A percentile compares a stretch with the other conserved stretches of the same genome.
Evolutionary conservation across 2,113 vertebrate genomes (phyloP).

Genomic region (Colinus virginianus): DNA sequence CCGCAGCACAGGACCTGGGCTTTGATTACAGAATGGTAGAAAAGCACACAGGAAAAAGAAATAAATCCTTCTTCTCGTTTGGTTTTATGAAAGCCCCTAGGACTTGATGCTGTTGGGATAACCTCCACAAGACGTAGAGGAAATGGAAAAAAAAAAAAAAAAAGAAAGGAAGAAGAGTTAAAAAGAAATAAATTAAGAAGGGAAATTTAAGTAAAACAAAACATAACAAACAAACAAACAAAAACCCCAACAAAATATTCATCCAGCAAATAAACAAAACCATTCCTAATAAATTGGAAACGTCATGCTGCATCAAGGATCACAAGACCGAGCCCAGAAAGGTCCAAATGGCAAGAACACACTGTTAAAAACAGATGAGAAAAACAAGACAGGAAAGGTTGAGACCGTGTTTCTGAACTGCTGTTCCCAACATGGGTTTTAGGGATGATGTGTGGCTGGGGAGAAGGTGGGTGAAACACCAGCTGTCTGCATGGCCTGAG

Average conservation of each 20-base stretch:
- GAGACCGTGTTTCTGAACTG: conserved; percentile 34
- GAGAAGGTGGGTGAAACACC: neutral
- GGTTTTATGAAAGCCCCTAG: neutral
- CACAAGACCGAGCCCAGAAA: conserved; percentile 56
- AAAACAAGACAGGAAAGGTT: conserved; percentile 52
- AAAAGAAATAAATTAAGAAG: neutral
- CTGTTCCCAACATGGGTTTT: neutral
- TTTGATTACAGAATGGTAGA: neutral
- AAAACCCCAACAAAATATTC: neutral
- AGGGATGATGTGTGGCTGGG: conserved; percentile 2
- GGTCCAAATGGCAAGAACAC: conserved; percentile 64
- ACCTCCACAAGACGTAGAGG: conserved; percentile 22
- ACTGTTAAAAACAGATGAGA: conserved; percentile 68
- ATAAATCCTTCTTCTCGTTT: neutral
- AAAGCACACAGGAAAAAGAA: neutral
- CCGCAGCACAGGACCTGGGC: neutral
- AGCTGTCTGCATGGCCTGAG: neutral
- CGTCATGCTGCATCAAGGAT: conserved; percentile 64
- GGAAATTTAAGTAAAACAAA: neutral
- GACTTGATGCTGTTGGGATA: conserved; percentile 12
- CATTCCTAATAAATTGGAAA: conserved; percentile 65
- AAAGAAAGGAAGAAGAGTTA: neutral
- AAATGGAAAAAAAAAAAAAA: neutral
- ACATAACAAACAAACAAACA: no score
- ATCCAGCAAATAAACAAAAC: conserved; percentile 61